Evolutionary conservation across 2,888 invertebrate species (phyloP), one percentile per base, ranked within the genome.

Genomic region (Ectobius pallidus): DNA sequence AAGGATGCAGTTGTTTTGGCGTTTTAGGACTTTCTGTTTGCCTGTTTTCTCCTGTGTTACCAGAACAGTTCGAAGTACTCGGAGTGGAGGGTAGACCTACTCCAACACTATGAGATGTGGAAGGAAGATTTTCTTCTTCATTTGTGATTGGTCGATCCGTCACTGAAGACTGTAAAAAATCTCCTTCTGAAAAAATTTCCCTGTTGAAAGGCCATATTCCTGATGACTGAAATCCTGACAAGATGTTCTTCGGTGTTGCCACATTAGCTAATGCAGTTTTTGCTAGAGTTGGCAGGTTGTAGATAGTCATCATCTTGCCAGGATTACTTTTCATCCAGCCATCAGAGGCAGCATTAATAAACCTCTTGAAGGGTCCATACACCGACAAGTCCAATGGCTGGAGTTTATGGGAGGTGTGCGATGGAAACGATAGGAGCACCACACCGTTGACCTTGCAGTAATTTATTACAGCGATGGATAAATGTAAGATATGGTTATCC

Each of bases 361-460:
- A 77, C 65, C 75, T 78, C 75, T 84, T 83, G 58, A 83, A 80
- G 27, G 82, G 82, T 7, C 80, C 80, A 76, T 79, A 81, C 3
- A 83, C 78, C 32, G 80, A 79, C 11, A 81, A 79, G 76, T 84
- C 82, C 16, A 83, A 77, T 14, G 83, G 83, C 78, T 84, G 84
- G 62, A 84, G 70, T 75, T 82, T 82, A 69, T 81, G 82, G 7
- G 81, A 79, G 70, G 81, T 80, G 76, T 84, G 82, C n/a, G 82
- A 82, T 30, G 81, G 82, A 58, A 82, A 78, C 6, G 82, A 81
- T 44, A 83, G 77, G 65, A 83, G 74, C 58, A 80, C 77, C 34
- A 84, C 80, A 14, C 82, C 81, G 77, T 79, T 77, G 42, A 79
- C 78, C 77, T 80, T 81, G 75, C 78, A 80, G 76, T 75, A 76